Conservation (phyloP, 2,797 vertebrate genomes). For the Lemur catta region DNA sequence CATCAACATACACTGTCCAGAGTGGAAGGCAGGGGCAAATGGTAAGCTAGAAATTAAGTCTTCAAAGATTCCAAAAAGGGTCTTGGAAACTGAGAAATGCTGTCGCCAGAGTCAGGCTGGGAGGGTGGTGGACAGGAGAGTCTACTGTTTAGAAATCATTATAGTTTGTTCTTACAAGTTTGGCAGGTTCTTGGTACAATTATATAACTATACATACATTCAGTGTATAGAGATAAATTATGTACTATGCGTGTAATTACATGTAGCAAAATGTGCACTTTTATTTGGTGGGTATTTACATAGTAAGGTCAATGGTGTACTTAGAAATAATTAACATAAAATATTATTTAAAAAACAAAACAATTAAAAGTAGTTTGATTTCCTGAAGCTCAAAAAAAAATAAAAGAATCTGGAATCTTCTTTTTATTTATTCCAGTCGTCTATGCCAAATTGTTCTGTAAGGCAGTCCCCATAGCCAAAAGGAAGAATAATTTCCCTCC, state of each 20-base stretch:
- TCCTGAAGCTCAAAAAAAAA: slow-evolving; percentile 39
- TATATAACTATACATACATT: slow-evolving; percentile 75
- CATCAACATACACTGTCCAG: slow-evolving; percentile 32
- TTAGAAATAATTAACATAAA: slow-evolving; percentile 80
- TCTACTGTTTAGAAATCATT: slow-evolving; percentile 74
- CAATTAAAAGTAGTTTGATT: slow-evolving; percentile 74
- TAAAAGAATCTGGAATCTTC: slow-evolving; percentile 53
- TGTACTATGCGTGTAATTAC: slow-evolving; percentile 75
- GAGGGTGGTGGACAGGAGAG: slow-evolving; percentile 16
- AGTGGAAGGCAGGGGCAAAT: slow-evolving; percentile 39
- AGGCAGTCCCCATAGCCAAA: slow-evolving; percentile 44
- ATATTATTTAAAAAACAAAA: slow-evolving; percentile 74
- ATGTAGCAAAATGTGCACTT: slow-evolving; percentile 74
- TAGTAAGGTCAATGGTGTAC: slow-evolving; percentile 67
- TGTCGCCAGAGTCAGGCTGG: slow-evolving; percentile 47
- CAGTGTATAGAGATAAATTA: slow-evolving; percentile 70
- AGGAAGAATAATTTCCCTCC: slow-evolving; percentile 42
- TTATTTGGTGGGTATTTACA: slow-evolving; percentile 76
- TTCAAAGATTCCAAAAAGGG: slow-evolving; percentile 64
- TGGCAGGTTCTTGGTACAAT: slow-evolving; percentile 77
- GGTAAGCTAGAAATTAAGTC: slow-evolving; percentile 24
- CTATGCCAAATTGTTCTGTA: slow-evolving; percentile 64
- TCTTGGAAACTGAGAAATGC: slow-evolving; percentile 44
- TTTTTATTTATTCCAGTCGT: slow-evolving; percentile 50
- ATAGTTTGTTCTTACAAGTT: slow-evolving; percentile 76